A percentile compares a stretch with the other conserved stretches of the same genome.
Conservation (phyloP, 2,113 vertebrate species). For the Hassar affinis region DNA sequence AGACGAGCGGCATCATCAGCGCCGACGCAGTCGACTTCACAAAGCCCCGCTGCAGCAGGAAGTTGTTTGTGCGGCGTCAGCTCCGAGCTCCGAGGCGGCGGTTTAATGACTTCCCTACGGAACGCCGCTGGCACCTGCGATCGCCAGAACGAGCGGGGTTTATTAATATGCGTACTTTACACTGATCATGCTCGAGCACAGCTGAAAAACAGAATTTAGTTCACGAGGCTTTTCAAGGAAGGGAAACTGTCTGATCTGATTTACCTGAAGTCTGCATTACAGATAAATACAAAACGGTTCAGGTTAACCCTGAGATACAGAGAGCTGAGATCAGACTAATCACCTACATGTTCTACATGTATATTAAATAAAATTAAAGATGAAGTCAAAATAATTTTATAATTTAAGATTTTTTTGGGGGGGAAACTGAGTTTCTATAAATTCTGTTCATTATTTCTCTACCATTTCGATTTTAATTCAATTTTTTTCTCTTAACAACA, state of each 20-base stretch:
- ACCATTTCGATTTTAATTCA: background rate
- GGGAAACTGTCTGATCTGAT: background rate
- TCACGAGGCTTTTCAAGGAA: background rate
- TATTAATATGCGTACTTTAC: background rate
- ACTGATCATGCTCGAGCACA: conserved; percentile 18
- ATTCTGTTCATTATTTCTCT: background rate
- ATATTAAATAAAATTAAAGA: background rate
- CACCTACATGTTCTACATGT: background rate
- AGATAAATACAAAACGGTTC: background rate
- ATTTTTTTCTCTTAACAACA: background rate
- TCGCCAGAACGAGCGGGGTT: conserved; percentile 21
- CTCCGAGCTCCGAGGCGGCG: conserved; percentile 45
- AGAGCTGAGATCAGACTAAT: background rate
- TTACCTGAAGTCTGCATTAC: background rate
- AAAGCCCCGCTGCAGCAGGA: conserved; percentile 11
- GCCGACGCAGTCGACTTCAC: conserved; percentile 13
- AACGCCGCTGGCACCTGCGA: conserved; percentile 20
- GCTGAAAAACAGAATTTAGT: background rate
- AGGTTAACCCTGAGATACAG: background rate
- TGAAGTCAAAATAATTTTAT: background rate
- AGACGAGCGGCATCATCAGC: background rate
- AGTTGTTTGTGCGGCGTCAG: conserved; percentile 52
- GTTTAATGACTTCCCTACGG: conserved; percentile 54
- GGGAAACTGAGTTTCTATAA: background rate
- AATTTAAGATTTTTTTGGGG: background rate